Evolutionary conservation across 92 coral and sea anemone species (phyloP).

Genomic region (Palythoa heliodiscus): DNA sequence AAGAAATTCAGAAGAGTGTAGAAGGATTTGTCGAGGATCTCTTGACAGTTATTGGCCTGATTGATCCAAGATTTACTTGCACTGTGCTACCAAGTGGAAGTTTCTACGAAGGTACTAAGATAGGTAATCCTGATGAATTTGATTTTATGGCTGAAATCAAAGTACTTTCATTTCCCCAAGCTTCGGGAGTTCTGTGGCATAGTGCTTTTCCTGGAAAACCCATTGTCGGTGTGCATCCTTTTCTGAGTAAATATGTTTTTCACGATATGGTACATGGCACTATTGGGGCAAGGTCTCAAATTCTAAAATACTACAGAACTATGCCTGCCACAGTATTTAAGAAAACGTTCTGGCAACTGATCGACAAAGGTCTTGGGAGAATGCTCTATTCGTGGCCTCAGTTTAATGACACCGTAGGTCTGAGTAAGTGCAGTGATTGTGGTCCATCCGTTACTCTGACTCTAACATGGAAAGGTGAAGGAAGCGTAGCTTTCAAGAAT

Average conservation of each 20-base stretch:
- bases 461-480: conserved; percentile 45
- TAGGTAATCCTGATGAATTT: conserved; percentile 40
- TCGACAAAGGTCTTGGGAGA: conserved; percentile 1
- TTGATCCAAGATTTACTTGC: conserved; percentile 37
- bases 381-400: conserved; percentile 18
- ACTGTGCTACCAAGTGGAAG: conserved; percentile 46
- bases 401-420: neutral
- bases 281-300: neutral
- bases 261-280: neutral
- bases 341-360: neutral
- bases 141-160: conserved; percentile 50
- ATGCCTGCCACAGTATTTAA: neutral
- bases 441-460: conserved; percentile 37
- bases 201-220: conserved; percentile 42
- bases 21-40: conserved; percentile 38
- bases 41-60: conserved; percentile 26
- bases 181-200: conserved; percentile 33
- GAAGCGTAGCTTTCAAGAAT: neutral
- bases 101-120: conserved; percentile 49
- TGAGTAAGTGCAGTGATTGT: neutral
- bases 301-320: neutral
- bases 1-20: conserved; percentile 19
- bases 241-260: conserved; percentile 29
- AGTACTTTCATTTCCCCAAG: conserved; percentile 45
- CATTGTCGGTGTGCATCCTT: conserved; percentile 18